These are phyloP conservation scores for Choloepus hoffmanni DNA, from an alignment of 2,113 vertebrate genomes.

Conservation along the genomic window DNA sequence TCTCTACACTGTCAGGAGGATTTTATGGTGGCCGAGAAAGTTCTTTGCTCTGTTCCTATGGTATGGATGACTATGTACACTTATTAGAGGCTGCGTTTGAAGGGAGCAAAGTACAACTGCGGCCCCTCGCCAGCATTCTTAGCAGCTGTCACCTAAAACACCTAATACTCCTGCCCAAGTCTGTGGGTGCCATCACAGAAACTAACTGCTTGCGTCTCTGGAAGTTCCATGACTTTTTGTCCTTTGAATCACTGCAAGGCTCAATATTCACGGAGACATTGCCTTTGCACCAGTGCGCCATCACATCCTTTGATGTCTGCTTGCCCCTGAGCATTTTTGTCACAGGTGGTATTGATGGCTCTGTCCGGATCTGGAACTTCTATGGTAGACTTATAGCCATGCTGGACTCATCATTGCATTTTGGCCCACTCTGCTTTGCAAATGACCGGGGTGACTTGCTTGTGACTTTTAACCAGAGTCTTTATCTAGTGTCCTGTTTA, in stretches of 20 bases:
- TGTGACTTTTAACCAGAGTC: constrained; percentile 77
- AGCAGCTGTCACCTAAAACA: constrained; percentile 77
- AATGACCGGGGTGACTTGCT: constrained; percentile 84
- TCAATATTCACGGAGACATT: constrained; percentile 60
- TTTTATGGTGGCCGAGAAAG: not conserved
- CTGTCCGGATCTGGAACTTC: constrained; percentile 82
- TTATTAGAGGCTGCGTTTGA: constrained; percentile 70
- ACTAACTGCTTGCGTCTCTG: constrained; percentile 80
- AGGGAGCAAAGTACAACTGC: constrained; percentile 57
- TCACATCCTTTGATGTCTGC: constrained; percentile 84
- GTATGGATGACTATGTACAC: constrained; percentile 81
- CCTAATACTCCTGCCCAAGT: constrained; percentile 78
- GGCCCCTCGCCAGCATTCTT: constrained; percentile 66
- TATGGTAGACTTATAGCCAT: constrained; percentile 77
- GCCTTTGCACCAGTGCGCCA: constrained; percentile 74
- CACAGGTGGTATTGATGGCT: constrained; percentile 73
- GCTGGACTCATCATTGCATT: constrained; percentile 75
- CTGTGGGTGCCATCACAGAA: constrained; percentile 81
- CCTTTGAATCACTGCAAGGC: not conserved
- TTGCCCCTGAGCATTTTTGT: constrained; percentile 79
- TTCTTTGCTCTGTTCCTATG: constrained; percentile 83
- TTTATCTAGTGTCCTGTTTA: constrained; percentile 82
- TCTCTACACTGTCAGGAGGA: constrained; percentile 69
- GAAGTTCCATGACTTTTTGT: constrained; percentile 74
- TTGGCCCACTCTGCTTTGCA: constrained; percentile 84